phyloP scores from a whole-genome alignment of 2,113 vertebrate species.

The Beaufortia kweichowensis region DNA sequence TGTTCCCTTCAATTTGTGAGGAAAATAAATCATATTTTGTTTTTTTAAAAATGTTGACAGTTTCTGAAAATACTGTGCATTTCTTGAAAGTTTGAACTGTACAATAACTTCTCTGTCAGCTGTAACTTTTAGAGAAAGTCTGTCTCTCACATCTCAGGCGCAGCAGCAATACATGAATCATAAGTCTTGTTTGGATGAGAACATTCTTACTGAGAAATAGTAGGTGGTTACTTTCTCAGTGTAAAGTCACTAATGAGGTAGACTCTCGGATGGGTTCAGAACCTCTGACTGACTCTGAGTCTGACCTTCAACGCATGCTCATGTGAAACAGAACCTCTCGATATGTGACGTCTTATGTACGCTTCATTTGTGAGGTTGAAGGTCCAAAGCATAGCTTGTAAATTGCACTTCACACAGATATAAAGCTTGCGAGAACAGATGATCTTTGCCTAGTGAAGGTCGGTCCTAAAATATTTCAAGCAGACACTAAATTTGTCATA shows the following conservation, averaged over 20 bases:
- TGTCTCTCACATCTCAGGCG: background rate
- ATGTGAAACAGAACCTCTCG: constrained; percentile 23
- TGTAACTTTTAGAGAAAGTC: background rate
- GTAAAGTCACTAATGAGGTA: constrained; percentile 37
- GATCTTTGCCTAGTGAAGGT: constrained; percentile 11
- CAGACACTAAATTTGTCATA: constrained; percentile 25
- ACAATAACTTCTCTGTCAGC: background rate
- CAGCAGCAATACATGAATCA: background rate
- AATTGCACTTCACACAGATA: constrained; percentile 41
- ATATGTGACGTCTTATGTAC: constrained; percentile 1
- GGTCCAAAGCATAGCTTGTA: constrained; percentile 23
- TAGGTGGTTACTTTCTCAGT: constrained; percentile 16
- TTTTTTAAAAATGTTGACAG: too few species aligned
- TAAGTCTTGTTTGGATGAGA: constrained; percentile 7
- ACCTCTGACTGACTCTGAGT: constrained; percentile 34
- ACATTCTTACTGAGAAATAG: constrained; percentile 13
- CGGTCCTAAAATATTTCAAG: constrained; percentile 31
- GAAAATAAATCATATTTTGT: too few species aligned
- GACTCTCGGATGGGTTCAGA: constrained; percentile 6
- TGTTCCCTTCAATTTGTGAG: background rate
- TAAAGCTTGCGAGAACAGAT: constrained; percentile 28
- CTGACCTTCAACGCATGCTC: constrained; percentile 11
- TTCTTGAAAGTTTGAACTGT: too few species aligned
- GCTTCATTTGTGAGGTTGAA: constrained; percentile 38
- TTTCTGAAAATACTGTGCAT: too few species aligned